Evolutionary conservation across 2,113 vertebrate species (phyloP).

Genomic region (Epinephelus lanceolatus): DNA sequence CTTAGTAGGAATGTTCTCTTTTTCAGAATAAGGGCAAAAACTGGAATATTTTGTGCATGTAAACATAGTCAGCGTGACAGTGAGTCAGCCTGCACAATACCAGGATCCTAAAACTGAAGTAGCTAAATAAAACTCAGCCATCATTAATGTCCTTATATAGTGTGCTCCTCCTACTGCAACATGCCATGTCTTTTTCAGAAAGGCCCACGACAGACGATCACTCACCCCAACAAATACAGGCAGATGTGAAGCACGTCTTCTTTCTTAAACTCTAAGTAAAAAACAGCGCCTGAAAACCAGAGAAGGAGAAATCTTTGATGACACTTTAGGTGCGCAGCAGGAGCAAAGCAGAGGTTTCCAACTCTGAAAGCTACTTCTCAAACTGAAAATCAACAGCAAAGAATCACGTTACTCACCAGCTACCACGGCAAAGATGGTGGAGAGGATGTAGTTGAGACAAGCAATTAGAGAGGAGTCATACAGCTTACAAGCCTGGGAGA

Average conservation of each 20-base stretch:
- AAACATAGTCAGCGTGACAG: not conserved
- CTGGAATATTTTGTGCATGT: too few species aligned
- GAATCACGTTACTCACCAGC: conserved; percentile 87
- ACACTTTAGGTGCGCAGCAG: not conserved
- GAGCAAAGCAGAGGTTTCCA: not conserved
- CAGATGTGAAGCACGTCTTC: conserved; percentile 92
- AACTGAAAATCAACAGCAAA: not conserved
- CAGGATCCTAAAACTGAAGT: not conserved
- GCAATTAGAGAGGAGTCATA: conserved; percentile 92
- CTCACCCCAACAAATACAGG: conserved; percentile 96
- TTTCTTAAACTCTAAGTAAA: conserved; percentile 93
- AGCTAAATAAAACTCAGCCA: not conserved
- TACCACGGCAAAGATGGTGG: conserved; percentile 88
- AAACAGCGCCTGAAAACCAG: conserved; percentile 88
- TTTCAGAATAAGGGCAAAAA: too few species aligned
- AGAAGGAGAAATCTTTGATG: not conserved
- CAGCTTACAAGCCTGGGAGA: conserved; percentile 91
- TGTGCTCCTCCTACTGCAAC: not conserved
- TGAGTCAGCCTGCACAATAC: not conserved
- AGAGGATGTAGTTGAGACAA: conserved; percentile 93
- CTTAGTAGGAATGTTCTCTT: too few species aligned
- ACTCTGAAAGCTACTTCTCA: conserved; percentile 1
- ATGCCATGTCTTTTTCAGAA: not conserved
- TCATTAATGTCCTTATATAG: not conserved
- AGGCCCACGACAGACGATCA: conserved; percentile 18